Evolutionary conservation across 2,888 invertebrate genomes (phyloP), one percentile per base, ranked within the genome.

Genomic region (Thymelicus sylvestris): DNA sequence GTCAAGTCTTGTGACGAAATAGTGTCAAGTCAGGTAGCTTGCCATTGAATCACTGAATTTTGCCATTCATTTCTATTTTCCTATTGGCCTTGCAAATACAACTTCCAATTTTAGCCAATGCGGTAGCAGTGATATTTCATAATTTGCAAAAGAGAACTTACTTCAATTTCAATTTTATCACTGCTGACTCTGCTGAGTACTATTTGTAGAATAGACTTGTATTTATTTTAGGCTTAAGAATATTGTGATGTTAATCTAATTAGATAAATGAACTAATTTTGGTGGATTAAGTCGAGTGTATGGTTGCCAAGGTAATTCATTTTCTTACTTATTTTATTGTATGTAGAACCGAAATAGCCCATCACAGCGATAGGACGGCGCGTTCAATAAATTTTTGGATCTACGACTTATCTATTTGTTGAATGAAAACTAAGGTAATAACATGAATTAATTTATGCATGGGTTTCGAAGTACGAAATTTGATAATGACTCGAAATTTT

Each of bases 1-100:
- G 75, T 52, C 24, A 24, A 13, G 38, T 5, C 74, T 74, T 76
- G 75, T 74, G 76, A 76, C 76, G 75, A 73, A 52, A 70, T 63
- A 50, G 50, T 63, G 63, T 63, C 63, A 63, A 38, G 47, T 63
- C 47, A 63, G 52, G 19, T 52, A 6, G 52, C 13, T 48, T 48
- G 48, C 48, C 13, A 13, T n/a, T 8, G 15, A 19, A 2, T 24
- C 24, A 55, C 24, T 55, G 10, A 31, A 24, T n/a, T 31, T 55
- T 62, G 62, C 15, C 41, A 61, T 44, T 31, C 13, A 12, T 31
- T n/a, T n/a, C 31, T 61, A 19, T n/a, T 38, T 31, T 67, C 1
- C 6, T 62, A 67, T 67, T 67, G 67, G 67, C n/a, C 5, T 2
- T 12, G n/a, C 6, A 67, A 55, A 62, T 50, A n/a, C 24, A 52